These are phyloP conservation scores for Streptopelia turtur DNA, from an alignment of 2,797 vertebrate genomes.

Conservation along the genomic window DNA sequence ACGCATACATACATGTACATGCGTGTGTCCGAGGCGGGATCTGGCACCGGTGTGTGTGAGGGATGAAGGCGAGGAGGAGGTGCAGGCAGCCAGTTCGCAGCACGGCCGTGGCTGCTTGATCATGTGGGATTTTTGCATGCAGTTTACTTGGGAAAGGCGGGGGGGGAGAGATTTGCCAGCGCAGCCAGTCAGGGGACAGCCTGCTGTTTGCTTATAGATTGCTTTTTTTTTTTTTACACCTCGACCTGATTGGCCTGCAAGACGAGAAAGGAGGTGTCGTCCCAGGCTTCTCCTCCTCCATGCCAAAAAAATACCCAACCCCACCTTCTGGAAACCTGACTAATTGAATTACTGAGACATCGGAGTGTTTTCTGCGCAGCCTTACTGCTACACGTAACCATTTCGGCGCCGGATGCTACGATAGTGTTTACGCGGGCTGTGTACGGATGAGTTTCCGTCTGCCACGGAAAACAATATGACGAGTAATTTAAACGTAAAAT, in stretches of 20 bases:
- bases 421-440: not conserved
- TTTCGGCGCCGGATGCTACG: conserved; percentile 40
- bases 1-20: conserved; percentile 48
- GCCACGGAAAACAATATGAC: not conserved
- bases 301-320: conserved; percentile 68
- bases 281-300: conserved; percentile 42
- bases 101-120: conserved; percentile 63
- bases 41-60: conserved; percentile 6
- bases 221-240: conserved; percentile 57
- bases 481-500: not conserved
- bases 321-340: conserved; percentile 84
- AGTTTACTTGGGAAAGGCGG: conserved; percentile 77
- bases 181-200: conserved; percentile 80
- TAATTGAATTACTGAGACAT: conserved; percentile 89
- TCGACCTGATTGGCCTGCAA: conserved; percentile 85
- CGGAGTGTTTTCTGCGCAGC: conserved; percentile 66
- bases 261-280: conserved; percentile 81
- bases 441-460: not conserved
- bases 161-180: conserved; percentile 55
- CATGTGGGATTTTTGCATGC: conserved; percentile 76
- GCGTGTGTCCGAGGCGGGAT: not conserved
- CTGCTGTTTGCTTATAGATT: conserved; percentile 76
- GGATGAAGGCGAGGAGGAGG: conserved; percentile 42
- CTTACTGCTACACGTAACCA: conserved; percentile 58
- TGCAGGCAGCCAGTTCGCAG: conserved; percentile 21